Conservation (phyloP, 2,797 vertebrate genomes). For the Gadopsis marmoratus region DNA sequence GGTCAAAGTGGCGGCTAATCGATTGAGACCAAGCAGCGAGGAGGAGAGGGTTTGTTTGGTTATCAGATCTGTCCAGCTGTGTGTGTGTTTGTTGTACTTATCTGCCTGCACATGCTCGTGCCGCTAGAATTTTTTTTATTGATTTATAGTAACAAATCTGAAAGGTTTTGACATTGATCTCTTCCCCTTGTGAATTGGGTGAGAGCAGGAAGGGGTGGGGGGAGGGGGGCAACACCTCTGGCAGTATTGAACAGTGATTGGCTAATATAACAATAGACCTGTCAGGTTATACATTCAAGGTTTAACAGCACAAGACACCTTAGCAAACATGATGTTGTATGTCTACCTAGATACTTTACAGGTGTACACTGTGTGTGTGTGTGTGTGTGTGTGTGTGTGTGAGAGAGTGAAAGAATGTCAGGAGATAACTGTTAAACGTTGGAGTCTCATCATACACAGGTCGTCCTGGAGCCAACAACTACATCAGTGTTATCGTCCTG, state of each 20-base stretch:
- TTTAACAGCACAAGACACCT: neutral
- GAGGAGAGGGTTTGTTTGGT: conserved; percentile 25
- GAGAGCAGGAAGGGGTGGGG: conserved; percentile 16
- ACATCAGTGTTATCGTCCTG: conserved; percentile 18
- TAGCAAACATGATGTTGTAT: neutral
- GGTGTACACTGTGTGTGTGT: neutral
- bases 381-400: neutral
- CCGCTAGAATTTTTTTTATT: conserved; percentile 24
- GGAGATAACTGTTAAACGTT: conserved; percentile 14
- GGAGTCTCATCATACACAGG: conserved; percentile 3
- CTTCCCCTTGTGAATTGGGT: neutral
- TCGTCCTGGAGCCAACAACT: conserved; percentile 32
- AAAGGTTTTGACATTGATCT: conserved; percentile 60
- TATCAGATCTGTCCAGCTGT: conserved; percentile 62
- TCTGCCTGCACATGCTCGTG: conserved; percentile 24
- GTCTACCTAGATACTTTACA: neutral
- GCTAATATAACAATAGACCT: conserved; percentile 22
- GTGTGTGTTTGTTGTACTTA: conserved; percentile 24
- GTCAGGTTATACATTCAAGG: conserved; percentile 25
- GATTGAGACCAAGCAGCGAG: neutral
- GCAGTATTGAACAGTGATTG: conserved; percentile 26
- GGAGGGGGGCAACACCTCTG: neutral
- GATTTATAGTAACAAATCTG: conserved; percentile 50
- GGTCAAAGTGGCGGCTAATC: conserved; percentile 43
- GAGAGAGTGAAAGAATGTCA: neutral